phyloP scores from a whole-genome alignment of 92 coral and sea anemone species.

The Zoanthus sansibaricus region DNA sequence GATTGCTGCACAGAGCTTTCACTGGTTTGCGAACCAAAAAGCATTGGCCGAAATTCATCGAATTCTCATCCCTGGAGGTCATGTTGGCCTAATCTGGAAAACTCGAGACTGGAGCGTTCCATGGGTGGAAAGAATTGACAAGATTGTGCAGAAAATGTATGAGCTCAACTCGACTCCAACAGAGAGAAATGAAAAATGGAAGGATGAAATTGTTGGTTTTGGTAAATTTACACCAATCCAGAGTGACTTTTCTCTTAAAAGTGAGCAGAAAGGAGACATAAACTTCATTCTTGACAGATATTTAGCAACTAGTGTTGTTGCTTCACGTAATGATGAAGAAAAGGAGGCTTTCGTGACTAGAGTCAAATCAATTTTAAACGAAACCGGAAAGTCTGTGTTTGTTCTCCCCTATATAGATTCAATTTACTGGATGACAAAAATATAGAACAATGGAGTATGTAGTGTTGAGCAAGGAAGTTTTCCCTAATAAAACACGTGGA shows the following conservation, averaged over 20 bases:
- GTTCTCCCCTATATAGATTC: neutral
- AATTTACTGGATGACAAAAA: constrained; percentile 32
- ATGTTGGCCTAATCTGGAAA: constrained; percentile 52
- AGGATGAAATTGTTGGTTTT: neutral
- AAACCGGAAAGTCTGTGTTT: constrained; percentile 14
- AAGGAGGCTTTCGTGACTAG: neutral
- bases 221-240: constrained; percentile 28
- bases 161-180: neutral
- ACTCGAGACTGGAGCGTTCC: constrained; percentile 24
- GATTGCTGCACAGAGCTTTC: constrained; percentile 42
- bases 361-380: neutral
- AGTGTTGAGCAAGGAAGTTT: no score
- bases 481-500: no score
- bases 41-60: constrained; percentile 67
- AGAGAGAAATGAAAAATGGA: constrained; percentile 19
- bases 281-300: constrained; percentile 33
- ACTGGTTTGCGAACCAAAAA: constrained; percentile 47
- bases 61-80: constrained; percentile 63
- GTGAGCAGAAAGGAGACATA: constrained; percentile 3
- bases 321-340: constrained; percentile 24
- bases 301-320: constrained; percentile 1
- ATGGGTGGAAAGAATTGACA: constrained; percentile 24
- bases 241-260: constrained; percentile 11
- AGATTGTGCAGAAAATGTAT: neutral
- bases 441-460: neutral